Evolutionary conservation across 1,140 invertebrate species (phyloP).

Genomic region (Ceratosolen solmsi): DNA sequence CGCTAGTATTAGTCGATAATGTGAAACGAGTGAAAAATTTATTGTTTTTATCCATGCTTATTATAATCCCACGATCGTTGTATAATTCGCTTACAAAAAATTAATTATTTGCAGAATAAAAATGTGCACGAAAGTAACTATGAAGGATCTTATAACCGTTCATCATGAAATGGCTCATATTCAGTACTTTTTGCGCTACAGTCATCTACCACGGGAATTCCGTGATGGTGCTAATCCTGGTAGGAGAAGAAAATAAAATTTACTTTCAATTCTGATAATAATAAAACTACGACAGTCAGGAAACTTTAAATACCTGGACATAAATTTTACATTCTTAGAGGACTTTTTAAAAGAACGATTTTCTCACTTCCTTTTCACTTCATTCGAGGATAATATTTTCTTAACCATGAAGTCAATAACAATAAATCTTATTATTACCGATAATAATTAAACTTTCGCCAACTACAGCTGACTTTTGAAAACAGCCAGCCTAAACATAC

Average conservation of each 20-base stretch:
- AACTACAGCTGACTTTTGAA: too few species aligned
- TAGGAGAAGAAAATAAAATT: slow-evolving; percentile 62
- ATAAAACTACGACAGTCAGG: neutral
- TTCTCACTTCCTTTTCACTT: slow-evolving; percentile 1
- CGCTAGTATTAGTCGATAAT: too few species aligned
- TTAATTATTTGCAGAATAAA: slow-evolving; percentile 86
- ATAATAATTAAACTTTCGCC: too few species aligned
- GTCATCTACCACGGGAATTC: slow-evolving; percentile 87
- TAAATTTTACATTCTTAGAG: slow-evolving; percentile 18
- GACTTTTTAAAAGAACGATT: slow-evolving; percentile 14
- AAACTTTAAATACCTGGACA: neutral
- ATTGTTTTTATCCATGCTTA: too few species aligned
- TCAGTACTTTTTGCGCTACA: slow-evolving; percentile 91
- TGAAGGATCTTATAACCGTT: slow-evolving; percentile 90
- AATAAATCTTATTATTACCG: too few species aligned
- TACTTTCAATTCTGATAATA: slow-evolving; percentile 6
- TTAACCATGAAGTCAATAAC: too few species aligned
- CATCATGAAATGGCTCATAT: slow-evolving; percentile 97
- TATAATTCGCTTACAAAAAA: too few species aligned
- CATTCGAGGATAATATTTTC: neutral
- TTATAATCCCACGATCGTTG: too few species aligned
- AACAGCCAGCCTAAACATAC: too few species aligned
- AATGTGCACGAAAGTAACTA: slow-evolving; percentile 92
- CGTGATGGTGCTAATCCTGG: slow-evolving; percentile 94
- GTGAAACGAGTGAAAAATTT: too few species aligned